Base-by-base conservation (phyloP, 35 echinoderm and acorn worm genomes). In the Lytechinus variegatus region DNA sequence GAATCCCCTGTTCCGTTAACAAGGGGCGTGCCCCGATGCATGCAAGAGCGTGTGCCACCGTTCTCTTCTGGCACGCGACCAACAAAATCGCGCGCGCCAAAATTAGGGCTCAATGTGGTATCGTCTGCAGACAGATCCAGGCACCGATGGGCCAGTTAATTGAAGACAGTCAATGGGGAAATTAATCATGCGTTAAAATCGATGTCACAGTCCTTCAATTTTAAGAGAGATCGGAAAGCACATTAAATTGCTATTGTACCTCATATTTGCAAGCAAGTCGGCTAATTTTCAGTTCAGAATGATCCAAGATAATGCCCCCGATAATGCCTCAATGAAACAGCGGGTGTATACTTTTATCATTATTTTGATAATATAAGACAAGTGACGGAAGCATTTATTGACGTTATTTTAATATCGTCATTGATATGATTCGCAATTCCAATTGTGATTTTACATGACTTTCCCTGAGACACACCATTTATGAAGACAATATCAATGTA, bases 11-110 rank as follows among this genome's bases (percentile, higher is more conserved):
- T 51, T 27, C 52, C 88, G 52, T 90, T 52, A 90, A 52, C 88
- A 90, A 90, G 92, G 53, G 54, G 92, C 55, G 92, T 93, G 92
- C 92, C 92, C 14, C 54, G 52, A 24, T 93, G 92, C 9, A 12
- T 44, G 28, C 9, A 28, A 14, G 88, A 90, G 52, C 88, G 88
- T 90, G 92, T 90, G 92, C 92, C 52, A 93, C 54, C 29, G 92
- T 28, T 9, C 13, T 16, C 54, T 90, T 90, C 52, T 93, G 92
- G 92, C 92, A 93, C 92, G 92, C 92, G 92, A 93, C 88, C 88
- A 90, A 90, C 28, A 90, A 90, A 51, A 90, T 44, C 92, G 55
- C 52, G 27, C 92, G 92, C 92, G 92, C 92, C 54, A 93, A 93
- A 93, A 93, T 28, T 93, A 53, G 66, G 19, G n/a, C 19, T 71